Base-by-base conservation (phyloP, 1,140 invertebrate genomes). In the Drosophila novamexicana region DNA sequence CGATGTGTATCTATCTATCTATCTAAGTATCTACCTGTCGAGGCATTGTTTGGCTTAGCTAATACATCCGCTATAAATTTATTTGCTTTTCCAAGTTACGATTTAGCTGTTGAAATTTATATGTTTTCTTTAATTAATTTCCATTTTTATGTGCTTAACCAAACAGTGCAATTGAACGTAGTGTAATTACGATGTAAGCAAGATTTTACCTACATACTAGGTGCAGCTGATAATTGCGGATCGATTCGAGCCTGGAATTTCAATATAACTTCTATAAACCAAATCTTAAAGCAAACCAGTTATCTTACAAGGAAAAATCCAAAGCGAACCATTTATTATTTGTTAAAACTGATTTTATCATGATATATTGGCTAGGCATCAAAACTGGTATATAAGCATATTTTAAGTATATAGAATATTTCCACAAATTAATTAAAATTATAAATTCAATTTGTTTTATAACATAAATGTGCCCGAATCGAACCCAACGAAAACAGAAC, bases 1-100 rank as follows among this genome's bases (percentile, higher is more conserved):
- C 58, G 39, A 29, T n/a, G 16, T 53, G 32, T 56, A 45, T 57
- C 14, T 45, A 14, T 57, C 14, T 45, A 14, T 57, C 34, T 37
- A 29, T 29, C 18, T 18, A 18, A 18, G 18, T 37, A 29, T 29
- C 4, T 29, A 29, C 4, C 22, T 29, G 4, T 37, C 36, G 40
- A 56, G 9, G 39, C 18, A 56, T 66, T 42, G 7, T 44, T 52
- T 47, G 66, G 56, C 61, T 73, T 73, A 32, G 54, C 54, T 61
- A 61, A 54, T 37, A 54, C 70, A 73, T 73, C 70, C 70, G 70
- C 56, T 54, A 49, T 12, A 61, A 52, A 45, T 18, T 22, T n/a
- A 57, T 42, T 66, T 64, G 45, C 39, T 44, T 18, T 57, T 53
- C 22, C 47, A 12, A 44, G 4, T 47, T 37, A 18, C 69, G 69